Base-by-base conservation (phyloP, 2,797 vertebrate species). In the Centropyge bicolor region DNA sequence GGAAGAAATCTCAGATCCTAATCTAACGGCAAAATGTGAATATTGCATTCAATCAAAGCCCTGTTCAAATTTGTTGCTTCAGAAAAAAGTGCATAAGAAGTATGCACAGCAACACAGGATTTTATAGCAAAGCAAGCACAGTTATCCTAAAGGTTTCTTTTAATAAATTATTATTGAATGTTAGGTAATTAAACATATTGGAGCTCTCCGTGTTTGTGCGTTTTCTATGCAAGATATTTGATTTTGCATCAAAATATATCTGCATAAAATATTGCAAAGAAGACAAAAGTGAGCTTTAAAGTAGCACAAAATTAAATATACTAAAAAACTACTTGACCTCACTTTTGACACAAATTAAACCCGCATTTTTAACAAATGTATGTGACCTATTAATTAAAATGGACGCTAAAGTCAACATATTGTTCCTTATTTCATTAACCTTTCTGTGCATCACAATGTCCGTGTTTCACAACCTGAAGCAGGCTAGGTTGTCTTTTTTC, bases 391-490 rank as follows among this genome's bases (percentile, higher is more conserved):
- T 3, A 70, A 31, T 61, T 17, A 0, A n/a, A 31, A 14, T 54
- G 6, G 3, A 4, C 31, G 55, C 20, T 4, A 51, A 27, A 16
- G 13, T 35, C 11, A 38, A 8, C 1, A 20, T n/a, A 5, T 27
- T 9, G 1, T 61, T 20, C 13, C 8, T 40, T 59, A 8, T 35
- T 64, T 49, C 14, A 1, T 48, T 51, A 27, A 62, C 35, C 35
- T 31, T 12, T 4, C 19, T 67, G n/a, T 54, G 63, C 62, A 78
- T 51, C 40, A 48, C 43, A 38, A 5, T 40, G 31, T 6, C 4
- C 31, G 27, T 45, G 14, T 76, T 70, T 64, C 17, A 52, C 49
- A 74, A 52, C 19, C 48, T 64, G 45, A 40, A 60, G 40, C 24
- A n/a, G 49, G 17, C 0, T 14, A 51, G n/a, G 38, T 43, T 19